Percentiles rank a stretch among this genome's conserved stretches.
Evolutionary conservation across 1,140 invertebrate species (phyloP).

Genomic region (Saccostrea glomerata): DNA sequence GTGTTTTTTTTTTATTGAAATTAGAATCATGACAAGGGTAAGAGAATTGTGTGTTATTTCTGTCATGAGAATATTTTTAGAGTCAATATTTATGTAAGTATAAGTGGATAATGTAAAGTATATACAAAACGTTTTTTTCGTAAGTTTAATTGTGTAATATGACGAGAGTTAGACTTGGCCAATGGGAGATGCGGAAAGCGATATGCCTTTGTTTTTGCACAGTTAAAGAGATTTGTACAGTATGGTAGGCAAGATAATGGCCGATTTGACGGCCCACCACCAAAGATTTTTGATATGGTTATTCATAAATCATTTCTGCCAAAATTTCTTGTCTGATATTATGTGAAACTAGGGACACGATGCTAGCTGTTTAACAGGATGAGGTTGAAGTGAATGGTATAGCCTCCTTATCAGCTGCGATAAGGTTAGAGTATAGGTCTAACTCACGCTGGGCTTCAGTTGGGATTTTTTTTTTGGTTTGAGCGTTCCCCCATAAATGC

Average conservation of each 20-base stretch:
- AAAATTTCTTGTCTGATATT: constrained; percentile 48
- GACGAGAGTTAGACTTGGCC: constrained; percentile 5
- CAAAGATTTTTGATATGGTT: constrained; percentile 42
- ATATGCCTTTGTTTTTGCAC: constrained; percentile 21
- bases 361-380: constrained; percentile 43
- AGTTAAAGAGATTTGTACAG: constrained; percentile 28
- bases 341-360: constrained; percentile 34
- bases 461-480: constrained; percentile 14
- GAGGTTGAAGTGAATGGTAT: constrained; percentile 28
- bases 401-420: constrained; percentile 50
- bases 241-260: constrained; percentile 31
- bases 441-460: constrained; percentile 33
- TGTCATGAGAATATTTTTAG: not conserved
- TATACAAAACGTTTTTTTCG: not conserved
- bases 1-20: not conserved
- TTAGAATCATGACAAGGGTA: not conserved
- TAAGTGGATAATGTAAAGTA: constrained; percentile 23
- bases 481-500: constrained; percentile 42
- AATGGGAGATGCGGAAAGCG: constrained; percentile 4
- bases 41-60: not conserved
- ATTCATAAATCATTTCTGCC: constrained; percentile 56
- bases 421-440: constrained; percentile 48
- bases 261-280: constrained; percentile 29
- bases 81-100: constrained; percentile 7
- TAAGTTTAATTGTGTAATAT: constrained; percentile 26